phyloP scores from a whole-genome alignment of 1,140 invertebrate genomes.

The Neodiprion pinetum region DNA sequence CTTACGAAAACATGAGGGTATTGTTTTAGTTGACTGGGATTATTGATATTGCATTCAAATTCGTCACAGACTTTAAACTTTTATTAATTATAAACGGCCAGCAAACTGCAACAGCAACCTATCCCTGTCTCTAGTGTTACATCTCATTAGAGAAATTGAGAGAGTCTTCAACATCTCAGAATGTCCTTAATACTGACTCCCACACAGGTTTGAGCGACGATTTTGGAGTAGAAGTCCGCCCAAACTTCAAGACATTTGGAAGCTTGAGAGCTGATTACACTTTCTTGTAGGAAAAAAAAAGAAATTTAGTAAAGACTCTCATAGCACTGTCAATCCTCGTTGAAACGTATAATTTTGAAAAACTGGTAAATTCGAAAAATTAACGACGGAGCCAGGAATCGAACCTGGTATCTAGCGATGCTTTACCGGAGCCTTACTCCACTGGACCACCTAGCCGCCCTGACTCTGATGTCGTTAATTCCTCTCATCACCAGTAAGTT shows the following conservation, averaged over 20 bases:
- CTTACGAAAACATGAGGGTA: constrained; percentile 21
- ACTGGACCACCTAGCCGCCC: too few species aligned
- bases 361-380: too few species aligned
- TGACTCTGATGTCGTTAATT: too few species aligned
- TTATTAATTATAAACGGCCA: constrained; percentile 25
- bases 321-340: not conserved
- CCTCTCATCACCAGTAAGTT: too few species aligned
- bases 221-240: not conserved
- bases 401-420: too few species aligned
- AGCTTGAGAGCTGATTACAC: constrained; percentile 16
- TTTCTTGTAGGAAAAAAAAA: constrained; percentile 12
- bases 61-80: constrained; percentile 26
- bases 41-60: constrained; percentile 23
- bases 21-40: constrained; percentile 22
- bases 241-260: constrained; percentile 19
- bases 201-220: not conserved
- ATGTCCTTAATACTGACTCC: not conserved
- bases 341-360: too few species aligned
- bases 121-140: constrained; percentile 21
- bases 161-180: not conserved
- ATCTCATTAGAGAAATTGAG: constrained; percentile 14
- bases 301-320: constrained; percentile 10
- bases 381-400: too few species aligned
- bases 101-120: constrained; percentile 26
- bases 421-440: too few species aligned